Evolutionary conservation across 1,140 invertebrate species (phyloP), one percentile per base, ranked within the genome.

Genomic region (Aphaenogaster ashmeadi): DNA sequence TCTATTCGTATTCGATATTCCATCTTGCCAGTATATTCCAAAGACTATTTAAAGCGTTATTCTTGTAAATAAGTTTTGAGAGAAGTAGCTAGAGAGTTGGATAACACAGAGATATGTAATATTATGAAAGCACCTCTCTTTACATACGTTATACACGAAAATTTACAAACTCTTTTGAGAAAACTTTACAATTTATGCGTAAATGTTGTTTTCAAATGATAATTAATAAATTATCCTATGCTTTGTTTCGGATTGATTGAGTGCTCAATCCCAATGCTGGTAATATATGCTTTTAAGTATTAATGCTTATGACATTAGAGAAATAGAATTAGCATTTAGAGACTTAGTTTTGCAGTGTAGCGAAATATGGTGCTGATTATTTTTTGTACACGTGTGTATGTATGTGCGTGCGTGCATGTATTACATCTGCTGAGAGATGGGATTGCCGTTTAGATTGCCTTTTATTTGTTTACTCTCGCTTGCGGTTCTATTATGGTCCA

Each of bases 181-280:
- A 0, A 71, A 81, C 7, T 44, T 71, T 56, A 81, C 66, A 81
- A 81, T 72, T 81, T 81, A 72, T 56, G 36, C 21, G 15, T 81
- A 81, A 81, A 66, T 80, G 41, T 79, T 64, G 77, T 84, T 87
- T 85, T 75, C 86, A 66, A 81, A 69, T 71, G 78, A 75, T 91
- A 85, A 92, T 92, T 87, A 91, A 92, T 91, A 78, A 90, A 90
- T 90, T 92, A 79, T 92, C 88, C 78, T 90, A 79, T 92, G 90
- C 91, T 91, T 91, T 92, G 85, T 89, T 88, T 90, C 88, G 92
- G 92, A 92, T 92, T 91, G 88, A 91, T 90, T 91, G 91, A 92
- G 89, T 92, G 88, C 92, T 92, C 91, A 88, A 92, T 92, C 83
- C 79, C 74, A 90, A 56, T 90, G 90, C 88, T 90, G 92, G 92